Conservation (phyloP, 1,140 invertebrate species). For the Plectrocnemia conspersa region DNA sequence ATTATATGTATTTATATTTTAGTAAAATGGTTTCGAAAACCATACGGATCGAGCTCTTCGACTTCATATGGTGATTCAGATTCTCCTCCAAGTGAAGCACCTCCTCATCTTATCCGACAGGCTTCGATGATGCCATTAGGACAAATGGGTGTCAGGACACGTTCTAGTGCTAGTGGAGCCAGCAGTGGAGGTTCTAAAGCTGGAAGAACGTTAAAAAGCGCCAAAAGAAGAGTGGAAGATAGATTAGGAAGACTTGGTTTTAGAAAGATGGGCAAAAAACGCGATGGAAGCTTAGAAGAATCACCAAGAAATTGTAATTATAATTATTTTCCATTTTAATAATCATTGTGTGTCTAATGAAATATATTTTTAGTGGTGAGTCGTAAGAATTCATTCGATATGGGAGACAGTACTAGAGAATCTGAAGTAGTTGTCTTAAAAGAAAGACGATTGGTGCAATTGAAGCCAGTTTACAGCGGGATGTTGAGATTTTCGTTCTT, state of each 20-base stretch:
- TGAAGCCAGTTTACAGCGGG: conserved; percentile 69
- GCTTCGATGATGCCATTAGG: conserved; percentile 46
- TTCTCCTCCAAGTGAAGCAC: conserved; percentile 47
- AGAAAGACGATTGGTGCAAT: conserved; percentile 74
- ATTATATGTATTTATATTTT: conserved; percentile 21
- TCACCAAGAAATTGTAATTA: conserved; percentile 68
- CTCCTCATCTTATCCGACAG: conserved; percentile 43
- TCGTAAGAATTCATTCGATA: conserved; percentile 74
- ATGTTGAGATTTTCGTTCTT: conserved; percentile 83
- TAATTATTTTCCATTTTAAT: not conserved
- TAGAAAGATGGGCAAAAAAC: conserved; percentile 75
- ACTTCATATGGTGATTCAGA: conserved; percentile 49
- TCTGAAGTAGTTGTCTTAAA: conserved; percentile 84
- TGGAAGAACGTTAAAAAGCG: conserved; percentile 67
- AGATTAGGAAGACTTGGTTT: conserved; percentile 68
- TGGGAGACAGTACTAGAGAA: conserved; percentile 70
- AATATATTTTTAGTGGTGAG: conserved; percentile 62
- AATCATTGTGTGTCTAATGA: not conserved
- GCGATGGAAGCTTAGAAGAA: conserved; percentile 83
- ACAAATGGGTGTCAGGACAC: conserved; percentile 11
- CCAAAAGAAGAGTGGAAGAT: conserved; percentile 79
- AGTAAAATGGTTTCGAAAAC: conserved; percentile 66
- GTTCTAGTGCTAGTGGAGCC: not conserved
- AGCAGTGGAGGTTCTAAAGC: conserved; percentile 46
- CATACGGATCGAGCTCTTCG: conserved; percentile 47